Conservation (phyloP, 2,113 vertebrate genomes). For the Centropristis striata region DNA sequence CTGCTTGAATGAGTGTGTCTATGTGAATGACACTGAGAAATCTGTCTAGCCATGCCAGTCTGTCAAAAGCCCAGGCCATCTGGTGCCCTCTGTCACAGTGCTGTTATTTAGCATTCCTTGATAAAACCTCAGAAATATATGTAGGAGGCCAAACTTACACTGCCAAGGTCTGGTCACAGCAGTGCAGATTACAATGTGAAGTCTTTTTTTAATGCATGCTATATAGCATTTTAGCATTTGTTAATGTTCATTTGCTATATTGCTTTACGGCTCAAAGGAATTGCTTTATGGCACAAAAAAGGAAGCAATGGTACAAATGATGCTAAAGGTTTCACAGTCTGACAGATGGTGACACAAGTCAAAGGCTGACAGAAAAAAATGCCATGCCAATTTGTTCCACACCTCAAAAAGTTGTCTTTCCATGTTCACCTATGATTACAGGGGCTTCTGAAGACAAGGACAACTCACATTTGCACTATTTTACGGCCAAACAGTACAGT, state of each 20-base stretch:
- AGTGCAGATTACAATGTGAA: conserved; percentile 1
- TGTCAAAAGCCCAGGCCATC: conserved; percentile 62
- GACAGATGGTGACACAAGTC: not conserved
- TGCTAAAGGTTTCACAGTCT: not conserved
- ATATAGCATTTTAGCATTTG: conserved; percentile 4
- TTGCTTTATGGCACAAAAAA: not conserved
- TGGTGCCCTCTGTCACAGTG: conserved; percentile 53
- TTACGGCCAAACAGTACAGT: too few relatives aligned
- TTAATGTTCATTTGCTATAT: not conserved
- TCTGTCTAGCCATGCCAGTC: conserved; percentile 39
- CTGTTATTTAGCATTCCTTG: conserved; percentile 48
- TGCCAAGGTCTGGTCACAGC: conserved; percentile 36
- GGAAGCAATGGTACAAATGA: not conserved
- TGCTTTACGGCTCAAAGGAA: not conserved
- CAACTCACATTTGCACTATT: too few relatives aligned
- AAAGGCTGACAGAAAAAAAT: not conserved
- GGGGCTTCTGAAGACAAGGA: not conserved
- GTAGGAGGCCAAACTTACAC: conserved; percentile 23
- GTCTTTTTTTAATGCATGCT: conserved; percentile 15
- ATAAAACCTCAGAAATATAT: conserved; percentile 23
- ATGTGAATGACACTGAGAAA: conserved; percentile 42
- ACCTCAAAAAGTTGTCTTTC: not conserved
- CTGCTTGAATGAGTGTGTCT: conserved; percentile 33
- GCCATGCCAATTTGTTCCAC: not conserved
- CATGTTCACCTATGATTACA: not conserved